Base-by-base conservation (phyloP, 2,797 vertebrate species). In the Myripristis jacobus region DNA sequence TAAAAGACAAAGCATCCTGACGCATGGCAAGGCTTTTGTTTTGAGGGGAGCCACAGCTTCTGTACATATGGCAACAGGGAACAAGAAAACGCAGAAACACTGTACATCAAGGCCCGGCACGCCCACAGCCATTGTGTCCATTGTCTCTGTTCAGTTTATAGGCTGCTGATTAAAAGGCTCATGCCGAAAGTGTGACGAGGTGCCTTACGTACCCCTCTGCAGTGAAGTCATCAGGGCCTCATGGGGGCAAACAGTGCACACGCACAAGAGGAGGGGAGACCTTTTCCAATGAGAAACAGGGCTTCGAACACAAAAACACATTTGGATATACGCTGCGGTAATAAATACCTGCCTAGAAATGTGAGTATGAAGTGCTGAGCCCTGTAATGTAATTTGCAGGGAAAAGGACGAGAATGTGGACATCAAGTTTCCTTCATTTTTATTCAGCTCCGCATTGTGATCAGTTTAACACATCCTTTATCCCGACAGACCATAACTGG, bases 1-100 rank as follows among this genome's bases (percentile, higher is more conserved):
- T 90, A 91, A 91, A 89, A 81, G 83, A 84, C 15, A 56, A 60
- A 73, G 92, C 92, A 90, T 92, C 91, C 73, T 88, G 86, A 93
- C 69, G 89, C 90, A 87, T 61, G 80, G 65, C 58, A 8, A 62
- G 22, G 78, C 77, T 76, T 90, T 93, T 93, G 86, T 93, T 71
- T 84, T 60, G 6, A 22, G 43, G 5, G 60, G 66, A 74, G 63
- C 69, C 25, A 27, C 55, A 24, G 85, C 82, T 77, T 89, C 79
- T 89, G 83, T 89, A 81, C 89, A 89, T 90, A 91, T 90, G 91
- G 88, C 76, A 70, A 25, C 64, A 77, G 57, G 47, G 51, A 29
- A 47, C 70, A 27, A 60, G 68, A 77, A 77, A 75, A 75, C 47
- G 2, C 9, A 47, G 31, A 80, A 46, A 43, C 77, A 77, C 73